Base-by-base conservation (phyloP, 2,888 invertebrate species). In the Protophormia terraenovae region DNA sequence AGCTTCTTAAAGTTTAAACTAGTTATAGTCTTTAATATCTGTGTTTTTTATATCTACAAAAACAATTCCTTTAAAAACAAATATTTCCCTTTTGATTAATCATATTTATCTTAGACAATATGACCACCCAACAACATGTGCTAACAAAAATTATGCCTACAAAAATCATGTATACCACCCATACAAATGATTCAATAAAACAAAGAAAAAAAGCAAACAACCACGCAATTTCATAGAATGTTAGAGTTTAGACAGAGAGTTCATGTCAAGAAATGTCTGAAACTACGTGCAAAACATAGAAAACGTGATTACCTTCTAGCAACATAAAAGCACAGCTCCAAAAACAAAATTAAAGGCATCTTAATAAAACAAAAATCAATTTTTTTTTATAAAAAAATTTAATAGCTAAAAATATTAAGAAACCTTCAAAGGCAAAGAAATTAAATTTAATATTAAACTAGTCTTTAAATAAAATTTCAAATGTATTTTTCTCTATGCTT, bases 261-360 rank as follows among this genome's bases (percentile, higher is more conserved):
- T 83, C 78, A 78, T 83, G 83, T 78, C 72, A 72, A 72, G 47
- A 73, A 38, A 83, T 79, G 66, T 69, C 78, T 78, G 67, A 32
- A 27, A 24, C 35, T 75, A 83, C 79, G 79, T 79, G 79, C 75
- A 50, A 16, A 67, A 83, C 66, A 78, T 47, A 58, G 41, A 62
- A 71, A 84, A 75, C 83, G 83, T 84, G 84, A 75, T 79, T 71
- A 84, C 79, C 84, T 79, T 55, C 55, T 58, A 62, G 79, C 75
- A 76, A 71, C 47, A 29, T 58, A 19, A 35, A 22, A 84, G 45
- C 7, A n/a, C 10, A 55, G 29, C 16, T 19, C 38, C n/a, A 7
- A 62, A 55, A 27, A 62, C 24, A n/a, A 41, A 77, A 64, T 58
- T 58, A 73, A 67, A 73, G 60, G 38, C 69, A 66, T 35, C 66